Percentiles rank a stretch among this genome's conserved stretches.
These are phyloP conservation scores for Digitonthophagus gazella DNA, from an alignment of 2,888 invertebrate genomes.

Conservation along the genomic window DNA sequence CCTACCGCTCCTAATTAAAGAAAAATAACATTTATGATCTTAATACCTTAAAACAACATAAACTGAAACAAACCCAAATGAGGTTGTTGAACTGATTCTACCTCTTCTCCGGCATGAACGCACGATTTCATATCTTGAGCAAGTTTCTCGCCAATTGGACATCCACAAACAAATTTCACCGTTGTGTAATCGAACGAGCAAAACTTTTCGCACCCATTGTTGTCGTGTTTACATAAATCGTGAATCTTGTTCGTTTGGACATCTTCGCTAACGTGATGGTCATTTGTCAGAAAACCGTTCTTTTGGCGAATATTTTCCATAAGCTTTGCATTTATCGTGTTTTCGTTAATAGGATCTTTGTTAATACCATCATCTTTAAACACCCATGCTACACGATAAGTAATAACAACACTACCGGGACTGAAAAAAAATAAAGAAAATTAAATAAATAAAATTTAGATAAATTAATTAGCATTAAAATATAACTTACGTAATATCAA, in stretches of 20 bases:
- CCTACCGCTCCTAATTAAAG: neutral
- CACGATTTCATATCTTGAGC: slow-evolving; percentile 48
- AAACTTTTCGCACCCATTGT: slow-evolving; percentile 63
- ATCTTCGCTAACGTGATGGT: slow-evolving; percentile 52
- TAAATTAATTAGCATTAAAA: too few species aligned
- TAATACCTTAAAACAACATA: too few species aligned
- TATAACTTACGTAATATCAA: slow-evolving; percentile 59
- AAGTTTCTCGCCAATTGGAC: slow-evolving; percentile 59
- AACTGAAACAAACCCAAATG: neutral
- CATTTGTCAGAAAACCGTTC: slow-evolving; percentile 52
- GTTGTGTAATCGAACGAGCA: slow-evolving; percentile 65
- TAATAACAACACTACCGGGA: slow-evolving; percentile 64
- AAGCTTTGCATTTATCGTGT: slow-evolving; percentile 52
- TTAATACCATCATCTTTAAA: slow-evolving; percentile 54
- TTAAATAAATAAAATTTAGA: neutral
- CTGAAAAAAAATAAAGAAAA: slow-evolving; percentile 49
- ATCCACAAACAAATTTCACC: slow-evolving; percentile 65
- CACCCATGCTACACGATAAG: slow-evolving; percentile 66
- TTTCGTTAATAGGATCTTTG: slow-evolving; percentile 54
- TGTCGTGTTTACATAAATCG: slow-evolving; percentile 65
- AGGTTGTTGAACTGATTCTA: slow-evolving; percentile 33
- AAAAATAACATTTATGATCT: neutral
- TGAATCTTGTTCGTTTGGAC: slow-evolving; percentile 58
- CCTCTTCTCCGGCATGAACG: neutral
- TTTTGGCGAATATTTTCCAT: slow-evolving; percentile 54